These are phyloP conservation scores for Spodoptera exigua DNA, from an alignment of 2,888 invertebrate genomes.

Conservation along the genomic window DNA sequence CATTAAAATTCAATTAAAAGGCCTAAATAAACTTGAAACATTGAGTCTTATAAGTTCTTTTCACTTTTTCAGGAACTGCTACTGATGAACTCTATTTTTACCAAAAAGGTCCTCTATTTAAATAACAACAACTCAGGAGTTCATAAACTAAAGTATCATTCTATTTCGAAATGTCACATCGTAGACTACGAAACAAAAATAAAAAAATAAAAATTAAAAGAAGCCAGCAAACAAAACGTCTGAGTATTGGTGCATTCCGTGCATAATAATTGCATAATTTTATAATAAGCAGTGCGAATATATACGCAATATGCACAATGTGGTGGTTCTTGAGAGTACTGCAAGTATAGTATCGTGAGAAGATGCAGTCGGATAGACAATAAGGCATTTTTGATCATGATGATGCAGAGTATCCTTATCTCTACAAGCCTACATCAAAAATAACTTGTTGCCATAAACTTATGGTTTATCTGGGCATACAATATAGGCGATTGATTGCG, in stretches of 20 bases:
- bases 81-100: no score
- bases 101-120: not conserved
- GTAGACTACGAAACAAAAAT: conserved; percentile 43
- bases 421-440: conserved; percentile 26
- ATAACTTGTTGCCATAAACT: conserved; percentile 26
- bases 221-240: conserved; percentile 83
- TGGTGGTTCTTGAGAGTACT: conserved; percentile 45
- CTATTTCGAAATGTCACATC: conserved; percentile 33
- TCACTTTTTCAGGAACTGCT: no score
- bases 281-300: conserved; percentile 86
- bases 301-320: conserved; percentile 73
- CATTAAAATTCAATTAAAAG: no score
- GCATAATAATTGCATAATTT: conserved; percentile 78
- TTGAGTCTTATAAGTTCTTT: no score
- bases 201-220: conserved; percentile 68
- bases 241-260: conserved; percentile 82
- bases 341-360: conserved; percentile 11
- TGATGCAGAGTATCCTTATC: conserved; percentile 2
- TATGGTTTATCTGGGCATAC: conserved; percentile 15
- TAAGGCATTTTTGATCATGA: conserved; percentile 28
- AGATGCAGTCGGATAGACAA: conserved; percentile 16
- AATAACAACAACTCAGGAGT: not conserved
- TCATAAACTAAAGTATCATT: conserved; percentile 32
- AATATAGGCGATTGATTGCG: conserved; percentile 22
- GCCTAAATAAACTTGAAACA: no score